Base-by-base conservation (phyloP, 23 tunicate species). In the Aplidium turbinatum region DNA sequence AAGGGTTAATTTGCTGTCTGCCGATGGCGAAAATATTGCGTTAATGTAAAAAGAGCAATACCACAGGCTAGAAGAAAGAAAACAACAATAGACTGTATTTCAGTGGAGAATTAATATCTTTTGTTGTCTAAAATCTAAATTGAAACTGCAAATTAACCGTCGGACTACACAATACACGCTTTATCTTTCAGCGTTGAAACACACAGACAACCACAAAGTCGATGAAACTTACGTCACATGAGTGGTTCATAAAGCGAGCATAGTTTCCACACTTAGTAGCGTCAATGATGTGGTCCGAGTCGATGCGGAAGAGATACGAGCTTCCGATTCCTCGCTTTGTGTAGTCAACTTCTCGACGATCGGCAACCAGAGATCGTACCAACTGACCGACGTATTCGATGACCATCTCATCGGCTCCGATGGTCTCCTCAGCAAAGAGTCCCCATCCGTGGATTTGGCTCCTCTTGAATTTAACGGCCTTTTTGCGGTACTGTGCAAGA, bases 381-480 rank as follows among this genome's bases (percentile, higher is more conserved):
- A 85, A 79, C 58, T 93, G 84, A 20, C 98, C 98, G 16, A 93
- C 98, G 73, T 93, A 93, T 46, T 93, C 98, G 33, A 93, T 93
- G 48, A 93, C 98, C 93, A 93, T 85, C 40, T 93, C 98, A 52
- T 93, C 98, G 19, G 98, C 98, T 51, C 85, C 88, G 31, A 93
- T 93, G 32, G 88, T 68, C 36, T 93, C 98, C 63, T 85, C 73
- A 16, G 98, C 98, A 46, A 93, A 93, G 23, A 93, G 60, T 25
- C 98, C 98, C 98, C 98, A 93, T 7, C 98, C 98, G 57, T 93
- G 98, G 56, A 93, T 93, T 18, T 79, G 66, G 45, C 94, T 86
- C 19, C 93, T 65, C 71, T 76, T 76, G 75, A 93, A 93, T 56
- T 86, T 93, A 20, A 93, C 98, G 52, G 77, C 61, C 83, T 93